Evolutionary conservation across 2,797 vertebrate species (phyloP).

Genomic region (Paguma larvata): DNA sequence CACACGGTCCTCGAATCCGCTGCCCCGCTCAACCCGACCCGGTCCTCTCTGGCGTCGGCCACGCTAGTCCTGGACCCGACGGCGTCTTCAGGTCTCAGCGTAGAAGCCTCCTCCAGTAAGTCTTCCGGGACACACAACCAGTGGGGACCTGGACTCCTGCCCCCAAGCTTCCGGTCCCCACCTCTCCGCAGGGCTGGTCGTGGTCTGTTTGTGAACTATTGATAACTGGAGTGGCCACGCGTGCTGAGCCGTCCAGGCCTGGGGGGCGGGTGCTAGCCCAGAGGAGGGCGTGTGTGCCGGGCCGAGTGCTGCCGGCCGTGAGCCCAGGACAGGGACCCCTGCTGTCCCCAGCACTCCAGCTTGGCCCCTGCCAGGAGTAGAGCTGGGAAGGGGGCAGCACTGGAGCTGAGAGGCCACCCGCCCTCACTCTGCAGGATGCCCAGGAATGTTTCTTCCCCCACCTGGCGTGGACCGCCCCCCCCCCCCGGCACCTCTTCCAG

Average conservation of each 20-base stretch:
- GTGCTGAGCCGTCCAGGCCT: not conserved
- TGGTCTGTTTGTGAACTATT: not conserved
- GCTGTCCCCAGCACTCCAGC: no score
- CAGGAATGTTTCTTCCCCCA: not conserved
- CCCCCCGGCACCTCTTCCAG: not conserved
- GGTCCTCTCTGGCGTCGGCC: not conserved
- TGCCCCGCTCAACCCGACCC: accelerated
- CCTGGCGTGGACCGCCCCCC: not conserved
- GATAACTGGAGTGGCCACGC: accelerated
- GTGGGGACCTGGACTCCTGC: no score
- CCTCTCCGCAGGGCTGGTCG: not conserved
- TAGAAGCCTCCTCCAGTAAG: not conserved
- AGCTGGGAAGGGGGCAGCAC: not conserved
- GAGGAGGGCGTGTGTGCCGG: accelerated
- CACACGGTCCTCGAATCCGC: accelerated
- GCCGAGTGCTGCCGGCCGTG: accelerated
- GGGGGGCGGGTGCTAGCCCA: not conserved
- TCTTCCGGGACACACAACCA: not conserved
- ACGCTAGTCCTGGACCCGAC: not conserved
- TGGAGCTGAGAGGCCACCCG: not conserved
- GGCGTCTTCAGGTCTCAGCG: accelerated
- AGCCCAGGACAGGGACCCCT: not conserved
- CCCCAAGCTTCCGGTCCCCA: not conserved
- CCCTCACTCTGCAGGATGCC: not conserved
- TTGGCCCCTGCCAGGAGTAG: not conserved